Base-by-base conservation (phyloP, 2,797 vertebrate species). In the Rhyacichthys aspro region DNA sequence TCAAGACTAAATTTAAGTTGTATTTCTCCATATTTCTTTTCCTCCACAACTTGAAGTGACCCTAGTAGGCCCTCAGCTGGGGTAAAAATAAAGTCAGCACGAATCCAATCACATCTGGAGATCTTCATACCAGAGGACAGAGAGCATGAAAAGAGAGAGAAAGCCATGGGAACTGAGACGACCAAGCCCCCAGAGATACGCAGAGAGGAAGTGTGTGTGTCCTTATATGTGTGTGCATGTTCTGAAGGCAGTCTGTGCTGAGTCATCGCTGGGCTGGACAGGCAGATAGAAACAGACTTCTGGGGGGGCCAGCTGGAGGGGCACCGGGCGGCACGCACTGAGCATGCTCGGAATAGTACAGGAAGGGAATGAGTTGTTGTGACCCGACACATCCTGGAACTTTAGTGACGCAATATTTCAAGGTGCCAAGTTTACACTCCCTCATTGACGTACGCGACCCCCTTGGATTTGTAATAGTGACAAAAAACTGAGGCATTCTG, bases 221-320 rank as follows among this genome's bases (percentile, higher is more conserved):
- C 7, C 69, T 39, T 58, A 10, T 59, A n/a, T 62, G 16, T 63
- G 19, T 64, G 33, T 43, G 59, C 36, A 49, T 80, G 73, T 80
- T 81, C 61, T 83, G 79, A 42, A 85, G 75, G 70, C 50, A 76
- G 69, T 76, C 78, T 75, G 28, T 94, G 96, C 96, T 96, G 95
- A 97, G 94, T 97, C 96, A 97, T 78, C 7, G 74, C 70, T 93
- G 86, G 93, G 92, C 94, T 95, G 95, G 93, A 70, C 82, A 85
- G 18, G 67, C 93, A 91, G 95, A 97, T 97, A 97, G 94, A 95
- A 90, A 83, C 70, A 62, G 58, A 48, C 59, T 63, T 59, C 46
- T 36, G 71, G 82, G 93, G 87, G 91, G 95, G 92, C 93, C 94
- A 87, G 43, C 59, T 63, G n/a, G 66, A 83, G 93, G 94, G 92